Conservation (phyloP, 1,140 invertebrate species). For the Gryllus bimaculatus region DNA sequence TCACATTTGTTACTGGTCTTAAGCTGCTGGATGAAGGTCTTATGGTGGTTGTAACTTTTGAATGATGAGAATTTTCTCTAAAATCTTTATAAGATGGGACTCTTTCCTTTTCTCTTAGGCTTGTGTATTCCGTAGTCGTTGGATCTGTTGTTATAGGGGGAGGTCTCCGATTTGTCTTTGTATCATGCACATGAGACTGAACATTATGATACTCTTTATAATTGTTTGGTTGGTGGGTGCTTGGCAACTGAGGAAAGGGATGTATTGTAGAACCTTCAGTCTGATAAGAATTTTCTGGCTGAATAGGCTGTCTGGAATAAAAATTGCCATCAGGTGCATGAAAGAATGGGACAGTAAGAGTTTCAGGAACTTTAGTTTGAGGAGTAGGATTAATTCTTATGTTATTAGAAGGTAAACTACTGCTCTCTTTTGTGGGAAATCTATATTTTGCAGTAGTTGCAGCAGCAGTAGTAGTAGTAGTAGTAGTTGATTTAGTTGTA, state of each 20-base stretch:
- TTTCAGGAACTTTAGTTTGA: slow-evolving; percentile 6
- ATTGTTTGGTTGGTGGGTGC: neutral
- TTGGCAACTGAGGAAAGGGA: neutral
- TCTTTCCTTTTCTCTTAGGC: neutral
- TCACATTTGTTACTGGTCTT: neutral
- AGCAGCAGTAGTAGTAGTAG: no score
- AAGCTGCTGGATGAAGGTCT: neutral
- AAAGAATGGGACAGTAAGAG: slow-evolving; percentile 17
- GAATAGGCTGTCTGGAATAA: slow-evolving; percentile 8
- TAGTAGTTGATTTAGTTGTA: no score
- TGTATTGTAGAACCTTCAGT: neutral
- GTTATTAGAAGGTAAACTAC: neutral
- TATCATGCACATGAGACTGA: neutral
- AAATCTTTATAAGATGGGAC: slow-evolving; percentile 8
- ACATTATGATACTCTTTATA: neutral
- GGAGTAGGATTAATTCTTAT: neutral
- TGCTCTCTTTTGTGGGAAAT: neutral
- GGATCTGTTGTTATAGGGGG: neutral
- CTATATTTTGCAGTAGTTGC: neutral
- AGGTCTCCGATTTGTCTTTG: neutral
- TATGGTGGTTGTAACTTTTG: slow-evolving; percentile 16
- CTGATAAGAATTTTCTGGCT: neutral
- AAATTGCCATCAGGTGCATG: slow-evolving; percentile 17
- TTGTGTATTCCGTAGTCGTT: neutral
- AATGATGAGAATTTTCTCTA: slow-evolving; percentile 17